These are phyloP conservation scores for Propithecus coquereli DNA, from an alignment of 2,113 vertebrate genomes.

Conservation along the genomic window DNA sequence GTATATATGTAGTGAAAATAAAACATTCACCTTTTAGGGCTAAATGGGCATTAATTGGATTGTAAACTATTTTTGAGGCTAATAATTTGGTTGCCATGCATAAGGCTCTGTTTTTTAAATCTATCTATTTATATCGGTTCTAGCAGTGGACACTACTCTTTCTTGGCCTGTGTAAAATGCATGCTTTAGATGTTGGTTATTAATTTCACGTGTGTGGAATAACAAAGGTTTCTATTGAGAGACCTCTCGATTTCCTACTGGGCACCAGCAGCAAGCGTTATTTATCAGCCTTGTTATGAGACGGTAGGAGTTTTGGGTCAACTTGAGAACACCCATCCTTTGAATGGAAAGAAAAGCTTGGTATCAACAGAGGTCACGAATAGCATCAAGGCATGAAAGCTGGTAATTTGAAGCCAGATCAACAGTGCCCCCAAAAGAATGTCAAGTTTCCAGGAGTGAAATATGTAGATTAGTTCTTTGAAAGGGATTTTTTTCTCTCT, in stretches of 20 bases:
- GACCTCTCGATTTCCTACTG: not conserved
- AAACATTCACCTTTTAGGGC: not conserved
- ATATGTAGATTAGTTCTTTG: not conserved
- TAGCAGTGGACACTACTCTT: not conserved
- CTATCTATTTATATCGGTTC: not conserved
- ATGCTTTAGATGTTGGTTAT: not conserved
- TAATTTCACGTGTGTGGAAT: not conserved
- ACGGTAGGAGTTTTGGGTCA: not conserved
- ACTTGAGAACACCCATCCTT: not conserved
- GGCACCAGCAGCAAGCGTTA: not conserved
- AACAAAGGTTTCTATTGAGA: not conserved
- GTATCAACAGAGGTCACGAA: not conserved
- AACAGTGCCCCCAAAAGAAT: not conserved
- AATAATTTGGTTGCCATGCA: not conserved
- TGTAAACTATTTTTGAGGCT: not conserved
- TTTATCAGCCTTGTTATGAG: not conserved
- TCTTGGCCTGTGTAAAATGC: not conserved
- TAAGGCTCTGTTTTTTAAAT: not conserved
- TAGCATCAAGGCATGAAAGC: not conserved
- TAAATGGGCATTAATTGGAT: not conserved
- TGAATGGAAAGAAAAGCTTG: not conserved
- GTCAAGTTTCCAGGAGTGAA: not conserved
- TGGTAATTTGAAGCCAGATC: constrained; percentile 37
- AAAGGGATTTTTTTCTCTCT: not conserved
- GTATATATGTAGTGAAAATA: not conserved